phyloP scores from a whole-genome alignment of 2,797 vertebrate species.

The Naso thynnoides region DNA sequence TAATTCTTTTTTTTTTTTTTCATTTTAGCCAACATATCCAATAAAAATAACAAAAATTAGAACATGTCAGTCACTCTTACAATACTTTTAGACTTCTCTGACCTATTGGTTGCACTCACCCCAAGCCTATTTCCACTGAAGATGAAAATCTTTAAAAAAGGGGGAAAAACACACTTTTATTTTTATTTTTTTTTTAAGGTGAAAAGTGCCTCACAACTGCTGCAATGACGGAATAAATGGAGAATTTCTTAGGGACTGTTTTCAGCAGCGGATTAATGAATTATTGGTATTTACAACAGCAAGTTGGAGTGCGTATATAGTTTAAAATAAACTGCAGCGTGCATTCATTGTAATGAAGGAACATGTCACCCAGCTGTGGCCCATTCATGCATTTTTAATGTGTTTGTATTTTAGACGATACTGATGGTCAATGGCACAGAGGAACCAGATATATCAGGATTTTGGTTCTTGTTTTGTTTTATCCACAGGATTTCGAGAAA shows the following conservation, averaged over 20 bases:
- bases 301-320: not conserved
- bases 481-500: not conserved
- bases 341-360: not conserved
- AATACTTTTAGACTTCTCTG: not conserved
- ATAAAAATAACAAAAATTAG: constrained; percentile 10
- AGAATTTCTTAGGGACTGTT: not conserved
- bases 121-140: not conserved
- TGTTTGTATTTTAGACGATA: not conserved
- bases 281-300: constrained; percentile 2
- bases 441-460: not conserved
- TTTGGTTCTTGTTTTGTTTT: not conserved
- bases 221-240: not conserved
- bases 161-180: not conserved
- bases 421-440: not conserved
- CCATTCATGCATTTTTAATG: not conserved
- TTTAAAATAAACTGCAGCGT: not conserved
- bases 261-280: not conserved
- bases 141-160: not conserved
- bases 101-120: not conserved
- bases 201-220: too few species aligned
- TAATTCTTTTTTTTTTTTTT: too few species aligned
- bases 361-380: not conserved
- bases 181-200: too few species aligned
- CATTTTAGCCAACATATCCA: not conserved
- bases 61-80: not conserved